Conservation (phyloP, 2,113 vertebrate genomes). For the Lota lota region DNA sequence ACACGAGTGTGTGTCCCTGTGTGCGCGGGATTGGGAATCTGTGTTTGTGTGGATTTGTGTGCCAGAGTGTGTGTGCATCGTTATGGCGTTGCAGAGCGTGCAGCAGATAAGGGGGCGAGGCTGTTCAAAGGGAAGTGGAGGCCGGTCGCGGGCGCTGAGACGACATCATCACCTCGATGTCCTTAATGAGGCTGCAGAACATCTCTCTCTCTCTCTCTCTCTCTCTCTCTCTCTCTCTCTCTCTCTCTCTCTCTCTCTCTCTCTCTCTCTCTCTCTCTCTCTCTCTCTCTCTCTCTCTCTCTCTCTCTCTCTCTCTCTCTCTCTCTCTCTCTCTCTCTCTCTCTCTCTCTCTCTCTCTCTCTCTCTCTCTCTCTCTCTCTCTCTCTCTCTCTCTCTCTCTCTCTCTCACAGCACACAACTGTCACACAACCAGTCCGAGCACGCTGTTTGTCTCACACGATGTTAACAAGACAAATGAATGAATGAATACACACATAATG, state of each 20-base stretch:
- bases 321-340: too few relatives aligned
- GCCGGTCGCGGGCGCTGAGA: constrained; percentile 63
- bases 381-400: constrained; percentile 52
- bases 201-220: constrained; percentile 7
- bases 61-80: constrained; percentile 49
- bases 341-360: too few relatives aligned
- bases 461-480: constrained; percentile 77
- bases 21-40: too few relatives aligned
- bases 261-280: too few relatives aligned
- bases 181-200: constrained; percentile 77
- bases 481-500: constrained; percentile 74
- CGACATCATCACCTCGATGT: constrained; percentile 70
- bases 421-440: constrained; percentile 61
- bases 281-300: too few relatives aligned
- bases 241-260: too few relatives aligned
- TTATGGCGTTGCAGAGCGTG: constrained; percentile 75
- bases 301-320: too few relatives aligned
- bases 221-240: too few relatives aligned
- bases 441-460: constrained; percentile 66
- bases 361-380: too few relatives aligned
- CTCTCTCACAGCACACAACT: constrained; percentile 32
- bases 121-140: constrained; percentile 68
- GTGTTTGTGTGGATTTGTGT: too few relatives aligned
- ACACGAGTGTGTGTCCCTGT: too few relatives aligned
- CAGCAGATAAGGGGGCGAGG: constrained; percentile 71